Conservation (phyloP, 53 echinoderm and acorn worm genomes). For the Mesocentrotus franciscanus region DNA sequence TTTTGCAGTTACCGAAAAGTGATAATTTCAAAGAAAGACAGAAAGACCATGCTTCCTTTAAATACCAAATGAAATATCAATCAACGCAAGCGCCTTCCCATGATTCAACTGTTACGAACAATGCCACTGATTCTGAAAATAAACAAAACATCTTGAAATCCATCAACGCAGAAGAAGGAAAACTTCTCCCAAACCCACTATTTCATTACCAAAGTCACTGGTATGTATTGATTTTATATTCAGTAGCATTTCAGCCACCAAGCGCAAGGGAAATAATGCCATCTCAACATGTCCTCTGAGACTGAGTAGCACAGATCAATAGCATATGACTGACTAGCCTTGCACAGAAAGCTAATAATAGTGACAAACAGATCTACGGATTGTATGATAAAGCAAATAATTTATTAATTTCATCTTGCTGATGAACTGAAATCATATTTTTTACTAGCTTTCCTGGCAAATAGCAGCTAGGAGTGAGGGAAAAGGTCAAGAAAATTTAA, state of each 20-base stretch:
- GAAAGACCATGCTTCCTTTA: not conserved
- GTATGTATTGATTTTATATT: not conserved
- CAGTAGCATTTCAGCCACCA: not conserved
- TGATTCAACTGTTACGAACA: not conserved
- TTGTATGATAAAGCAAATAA: not conserved
- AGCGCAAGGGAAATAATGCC: constrained; percentile 4
- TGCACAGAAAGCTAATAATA: not conserved
- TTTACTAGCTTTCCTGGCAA: not conserved
- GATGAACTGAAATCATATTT: not conserved
- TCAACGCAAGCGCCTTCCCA: not conserved
- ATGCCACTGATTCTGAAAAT: not conserved
- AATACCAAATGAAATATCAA: not conserved
- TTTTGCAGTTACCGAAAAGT: no score
- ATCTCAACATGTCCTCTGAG: not conserved
- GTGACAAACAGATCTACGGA: not conserved
- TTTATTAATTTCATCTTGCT: not conserved
- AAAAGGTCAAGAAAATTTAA: not conserved
- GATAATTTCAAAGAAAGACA: not conserved
- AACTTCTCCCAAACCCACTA: not conserved
- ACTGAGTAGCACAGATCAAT: not conserved
- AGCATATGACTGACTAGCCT: not conserved
- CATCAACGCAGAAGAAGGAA: not conserved
- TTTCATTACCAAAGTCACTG: not conserved
- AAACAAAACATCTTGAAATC: not conserved
- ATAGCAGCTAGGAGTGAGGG: not conserved